phyloP scores from a whole-genome alignment of 37 sponge, comb jelly and placozoan species.

The Ianthella basta region DNA sequence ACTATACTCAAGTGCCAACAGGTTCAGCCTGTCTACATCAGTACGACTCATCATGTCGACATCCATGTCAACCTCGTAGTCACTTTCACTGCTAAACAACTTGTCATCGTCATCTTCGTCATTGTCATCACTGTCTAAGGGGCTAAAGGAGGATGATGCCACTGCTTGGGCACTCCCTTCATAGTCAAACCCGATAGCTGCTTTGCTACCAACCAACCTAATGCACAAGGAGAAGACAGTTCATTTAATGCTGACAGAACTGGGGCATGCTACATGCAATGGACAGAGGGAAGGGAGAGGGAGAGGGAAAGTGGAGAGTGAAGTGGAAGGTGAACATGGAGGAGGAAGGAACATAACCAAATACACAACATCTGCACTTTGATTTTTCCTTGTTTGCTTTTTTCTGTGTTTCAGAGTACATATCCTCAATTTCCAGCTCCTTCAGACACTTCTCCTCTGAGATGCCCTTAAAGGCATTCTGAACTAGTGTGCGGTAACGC shows the following conservation, averaged over 20 bases:
- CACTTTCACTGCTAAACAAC: constrained; percentile 54
- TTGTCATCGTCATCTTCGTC: constrained; percentile 49
- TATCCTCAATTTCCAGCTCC: constrained; percentile 74
- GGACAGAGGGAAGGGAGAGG: neutral
- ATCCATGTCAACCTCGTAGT: constrained; percentile 64
- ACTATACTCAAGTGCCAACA: constrained; percentile 63
- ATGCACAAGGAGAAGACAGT: neutral
- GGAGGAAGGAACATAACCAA: neutral
- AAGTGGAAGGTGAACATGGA: constrained; percentile 13
- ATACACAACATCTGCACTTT: neutral
- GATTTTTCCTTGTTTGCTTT: constrained; percentile 12
- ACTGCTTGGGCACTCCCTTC: constrained; percentile 5
- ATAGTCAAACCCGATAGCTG: constrained; percentile 77
- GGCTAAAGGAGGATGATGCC: neutral
- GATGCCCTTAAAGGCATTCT: constrained; percentile 69
- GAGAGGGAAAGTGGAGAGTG: neutral
- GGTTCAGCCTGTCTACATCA: constrained; percentile 66
- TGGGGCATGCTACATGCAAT: no score
- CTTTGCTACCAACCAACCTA: constrained; percentile 46
- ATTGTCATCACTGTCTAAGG: neutral
- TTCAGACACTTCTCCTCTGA: constrained; percentile 60
- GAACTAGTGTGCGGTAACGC: constrained; percentile 74
- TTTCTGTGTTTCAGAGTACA: constrained; percentile 42
- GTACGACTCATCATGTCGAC: constrained; percentile 33
- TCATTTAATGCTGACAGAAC: neutral